Evolutionary conservation across 1,140 invertebrate genomes (phyloP).

Genomic region (Zaprionus taronus): DNA sequence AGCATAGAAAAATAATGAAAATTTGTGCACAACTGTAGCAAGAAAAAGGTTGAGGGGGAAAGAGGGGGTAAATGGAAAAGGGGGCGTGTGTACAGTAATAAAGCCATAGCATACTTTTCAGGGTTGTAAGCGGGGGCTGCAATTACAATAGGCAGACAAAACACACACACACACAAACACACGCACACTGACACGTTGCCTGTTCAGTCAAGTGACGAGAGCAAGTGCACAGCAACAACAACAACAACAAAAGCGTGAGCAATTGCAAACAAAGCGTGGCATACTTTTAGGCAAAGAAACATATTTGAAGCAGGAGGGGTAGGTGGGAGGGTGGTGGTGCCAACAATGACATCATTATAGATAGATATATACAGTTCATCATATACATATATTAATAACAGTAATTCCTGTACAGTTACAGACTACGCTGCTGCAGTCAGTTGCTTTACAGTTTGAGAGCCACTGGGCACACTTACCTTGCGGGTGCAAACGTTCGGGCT

Average conservation of each 20-base stretch:
- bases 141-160: conserved; percentile 29
- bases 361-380: conserved; percentile 11
- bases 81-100: neutral
- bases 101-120: conserved; percentile 29
- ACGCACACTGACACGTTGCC: neutral
- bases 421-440: conserved; percentile 33
- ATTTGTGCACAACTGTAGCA: neutral
- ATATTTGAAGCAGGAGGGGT: conserved; percentile 7
- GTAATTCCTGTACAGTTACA: conserved; percentile 37
- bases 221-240: conserved; percentile 32
- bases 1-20: conserved; percentile 2
- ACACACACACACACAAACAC: neutral
- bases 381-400: neutral
- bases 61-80: neutral
- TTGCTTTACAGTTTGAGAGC: conserved; percentile 45
- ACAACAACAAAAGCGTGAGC: conserved; percentile 22
- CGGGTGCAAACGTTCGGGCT: conserved; percentile 93
- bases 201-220: conserved; percentile 2
- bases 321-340: neutral
- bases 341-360: conserved; percentile 67
- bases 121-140: conserved; percentile 24
- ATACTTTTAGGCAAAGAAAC: conserved; percentile 39
- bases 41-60: neutral
- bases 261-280: conserved; percentile 36
- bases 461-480: conserved; percentile 89